phyloP scores from a whole-genome alignment of 2,113 vertebrate genomes.

The Actenoides hombroni region DNA sequence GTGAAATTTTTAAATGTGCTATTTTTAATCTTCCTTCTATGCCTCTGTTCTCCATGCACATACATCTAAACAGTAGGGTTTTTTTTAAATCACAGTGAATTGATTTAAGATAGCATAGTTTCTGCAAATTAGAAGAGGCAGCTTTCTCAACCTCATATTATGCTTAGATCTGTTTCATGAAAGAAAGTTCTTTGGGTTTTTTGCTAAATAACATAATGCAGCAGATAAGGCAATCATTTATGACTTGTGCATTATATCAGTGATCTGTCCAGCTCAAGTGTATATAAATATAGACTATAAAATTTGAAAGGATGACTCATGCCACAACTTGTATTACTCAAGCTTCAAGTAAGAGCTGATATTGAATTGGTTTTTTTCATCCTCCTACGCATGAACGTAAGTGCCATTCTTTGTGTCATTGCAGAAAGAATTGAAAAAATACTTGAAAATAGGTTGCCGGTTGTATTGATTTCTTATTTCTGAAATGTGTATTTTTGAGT shows the following conservation, averaged over 20 bases:
- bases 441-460: background rate
- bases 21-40: background rate
- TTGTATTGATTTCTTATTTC: background rate
- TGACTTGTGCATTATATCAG: background rate
- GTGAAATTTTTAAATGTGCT: background rate
- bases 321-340: background rate
- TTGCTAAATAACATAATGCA: background rate
- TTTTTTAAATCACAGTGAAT: background rate
- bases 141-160: background rate
- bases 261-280: background rate
- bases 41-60: background rate
- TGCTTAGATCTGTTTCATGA: background rate
- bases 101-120: background rate
- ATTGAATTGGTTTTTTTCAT: background rate
- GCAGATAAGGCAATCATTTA: background rate
- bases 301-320: background rate
- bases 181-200: background rate
- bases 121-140: background rate
- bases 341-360: background rate
- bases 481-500: background rate
- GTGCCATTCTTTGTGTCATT: background rate
- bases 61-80: background rate
- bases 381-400: background rate
- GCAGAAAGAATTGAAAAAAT: background rate
- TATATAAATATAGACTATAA: background rate